A percentile compares a stretch with the other conserved stretches of the same genome.
Evolutionary conservation across 2,888 invertebrate species (phyloP).

Genomic region (Dicyrtoma fusca): DNA sequence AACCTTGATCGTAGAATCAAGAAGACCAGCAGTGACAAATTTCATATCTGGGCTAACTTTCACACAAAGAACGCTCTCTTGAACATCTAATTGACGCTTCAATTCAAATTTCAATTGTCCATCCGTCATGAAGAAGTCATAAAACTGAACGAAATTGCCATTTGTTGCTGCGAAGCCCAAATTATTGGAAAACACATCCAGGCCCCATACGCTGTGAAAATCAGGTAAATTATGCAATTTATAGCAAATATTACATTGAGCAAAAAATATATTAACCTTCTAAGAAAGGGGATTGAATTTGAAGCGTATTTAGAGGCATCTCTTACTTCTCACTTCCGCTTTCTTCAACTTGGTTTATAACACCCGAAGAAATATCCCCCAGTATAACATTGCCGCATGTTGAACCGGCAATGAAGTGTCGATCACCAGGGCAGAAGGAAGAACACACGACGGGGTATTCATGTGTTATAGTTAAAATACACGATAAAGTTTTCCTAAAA

Average conservation of each 20-base stretch:
- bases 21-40: conserved; percentile 83
- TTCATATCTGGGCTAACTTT: conserved; percentile 82
- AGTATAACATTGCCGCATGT: conserved; percentile 81
- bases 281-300: background rate
- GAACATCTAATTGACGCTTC: conserved; percentile 68
- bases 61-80: conserved; percentile 83
- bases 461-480: conserved; percentile 69
- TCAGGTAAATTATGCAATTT: background rate
- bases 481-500: conserved; percentile 62
- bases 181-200: conserved; percentile 51
- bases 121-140: conserved; percentile 53
- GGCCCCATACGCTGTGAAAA: conserved; percentile 51
- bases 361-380: conserved; percentile 80
- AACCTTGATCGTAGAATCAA: conserved; percentile 93
- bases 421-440: conserved; percentile 81
- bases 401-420: conserved; percentile 84
- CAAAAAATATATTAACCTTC: background rate
- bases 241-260: background rate
- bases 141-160: conserved; percentile 52
- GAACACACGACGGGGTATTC: conserved; percentile 70
- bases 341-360: conserved; percentile 64
- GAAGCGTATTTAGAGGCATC: background rate
- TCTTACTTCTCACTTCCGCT: conserved; percentile 54
- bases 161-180: conserved; percentile 51
- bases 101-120: conserved; percentile 52